These are phyloP conservation scores for Molorchus minor DNA, from an alignment of 2,888 invertebrate genomes.

Conservation along the genomic window DNA sequence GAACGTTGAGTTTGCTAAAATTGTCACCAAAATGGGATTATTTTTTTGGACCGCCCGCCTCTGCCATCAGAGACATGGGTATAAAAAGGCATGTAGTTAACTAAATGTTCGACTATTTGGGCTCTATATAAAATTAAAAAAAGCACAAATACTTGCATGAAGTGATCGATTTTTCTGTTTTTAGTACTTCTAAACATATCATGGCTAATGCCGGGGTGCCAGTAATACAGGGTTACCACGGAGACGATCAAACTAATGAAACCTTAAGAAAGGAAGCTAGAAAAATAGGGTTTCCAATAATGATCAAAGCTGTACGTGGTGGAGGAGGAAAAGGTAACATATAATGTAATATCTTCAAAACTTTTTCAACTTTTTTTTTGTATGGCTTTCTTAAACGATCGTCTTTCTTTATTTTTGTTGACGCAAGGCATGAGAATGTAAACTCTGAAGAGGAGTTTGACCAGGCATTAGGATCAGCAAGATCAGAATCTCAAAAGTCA, in stretches of 20 bases:
- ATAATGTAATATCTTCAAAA: too few relatives aligned
- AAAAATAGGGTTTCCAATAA: slow-evolving; percentile 93
- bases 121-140: too few relatives aligned
- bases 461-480: slow-evolving; percentile 88
- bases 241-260: slow-evolving; percentile 83
- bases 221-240: slow-evolving; percentile 91
- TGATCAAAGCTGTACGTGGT: slow-evolving; percentile 98
- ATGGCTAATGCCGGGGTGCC: slow-evolving; percentile 93
- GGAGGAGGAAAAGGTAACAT: slow-evolving; percentile 93
- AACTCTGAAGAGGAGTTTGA: slow-evolving; percentile 81
- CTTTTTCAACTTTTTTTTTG: too few relatives aligned
- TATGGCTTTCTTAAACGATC: too few relatives aligned
- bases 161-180: slow-evolving; percentile 29
- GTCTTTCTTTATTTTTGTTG: too few relatives aligned
- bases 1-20: slow-evolving; percentile 94
- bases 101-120: too few relatives aligned
- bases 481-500: slow-evolving; percentile 91
- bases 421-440: slow-evolving; percentile 94
- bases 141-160: not conserved
- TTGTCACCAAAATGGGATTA: slow-evolving; percentile 81
- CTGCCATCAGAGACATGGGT: slow-evolving; percentile 96
- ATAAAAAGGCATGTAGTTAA: slow-evolving; percentile 91
- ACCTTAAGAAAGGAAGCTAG: slow-evolving; percentile 80
- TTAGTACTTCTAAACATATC: slow-evolving; percentile 87
- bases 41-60: slow-evolving; percentile 95